Conservation (phyloP, 2,888 invertebrate genomes). For the Philonicus albiceps region DNA sequence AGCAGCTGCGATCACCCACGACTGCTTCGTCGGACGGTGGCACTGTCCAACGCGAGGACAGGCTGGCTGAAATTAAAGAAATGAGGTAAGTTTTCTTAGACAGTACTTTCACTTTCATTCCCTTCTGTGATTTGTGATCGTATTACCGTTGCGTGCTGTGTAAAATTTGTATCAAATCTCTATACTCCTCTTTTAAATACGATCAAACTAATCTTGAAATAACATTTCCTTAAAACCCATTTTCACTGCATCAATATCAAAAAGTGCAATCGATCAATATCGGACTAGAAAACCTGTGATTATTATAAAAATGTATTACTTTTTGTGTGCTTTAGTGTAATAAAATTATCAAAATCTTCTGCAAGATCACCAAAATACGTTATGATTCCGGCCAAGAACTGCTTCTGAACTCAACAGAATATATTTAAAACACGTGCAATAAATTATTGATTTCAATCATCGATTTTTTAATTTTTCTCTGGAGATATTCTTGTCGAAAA, state of each 20-base stretch:
- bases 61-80: constrained; percentile 40
- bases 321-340: background rate
- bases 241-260: background rate
- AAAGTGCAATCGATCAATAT: background rate
- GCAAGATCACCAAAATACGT: background rate
- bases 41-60: background rate
- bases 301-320: background rate
- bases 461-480: background rate
- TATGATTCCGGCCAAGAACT: background rate
- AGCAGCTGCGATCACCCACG: constrained; percentile 50
- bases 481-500: background rate
- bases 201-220: background rate
- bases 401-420: background rate
- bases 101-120: background rate
- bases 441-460: background rate
- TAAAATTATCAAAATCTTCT: background rate
- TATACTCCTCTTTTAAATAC: background rate
- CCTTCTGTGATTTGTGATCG: background rate
- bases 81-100: constrained; percentile 39
- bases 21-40: background rate
- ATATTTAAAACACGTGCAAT: background rate
- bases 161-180: background rate
- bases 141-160: background rate
- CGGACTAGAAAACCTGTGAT: background rate
- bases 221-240: background rate